Conservation (phyloP, 1,140 invertebrate species). For the Theocolax elegans region DNA sequence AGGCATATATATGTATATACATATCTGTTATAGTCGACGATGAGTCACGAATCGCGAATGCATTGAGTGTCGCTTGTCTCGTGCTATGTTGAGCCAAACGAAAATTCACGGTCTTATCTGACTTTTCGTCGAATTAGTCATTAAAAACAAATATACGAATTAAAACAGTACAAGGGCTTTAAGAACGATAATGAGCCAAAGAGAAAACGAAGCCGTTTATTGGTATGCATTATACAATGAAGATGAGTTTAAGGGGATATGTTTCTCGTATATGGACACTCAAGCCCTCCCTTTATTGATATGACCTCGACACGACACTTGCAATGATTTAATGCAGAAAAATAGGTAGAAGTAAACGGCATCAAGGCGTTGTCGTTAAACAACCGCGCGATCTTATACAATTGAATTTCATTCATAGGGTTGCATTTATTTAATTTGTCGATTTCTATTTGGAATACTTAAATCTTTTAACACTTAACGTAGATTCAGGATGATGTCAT, state of each 20-base stretch:
- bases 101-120: conserved; percentile 28
- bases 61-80: conserved; percentile 3
- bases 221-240: conserved; percentile 29
- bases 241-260: conserved; percentile 14
- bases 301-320: conserved; percentile 53
- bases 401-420: no score
- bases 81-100: neutral
- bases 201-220: conserved; percentile 23
- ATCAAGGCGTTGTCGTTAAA: no score
- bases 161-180: neutral
- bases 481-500: no score
- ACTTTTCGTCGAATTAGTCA: no score
- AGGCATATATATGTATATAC: neutral
- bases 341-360: conserved; percentile 35
- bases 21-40: neutral
- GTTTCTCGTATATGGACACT: neutral
- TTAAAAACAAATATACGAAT: neutral
- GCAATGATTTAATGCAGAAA: conserved; percentile 47
- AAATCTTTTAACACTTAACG: no score
- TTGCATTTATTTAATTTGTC: no score
- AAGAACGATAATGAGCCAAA: neutral
- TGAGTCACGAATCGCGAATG: conserved; percentile 48
- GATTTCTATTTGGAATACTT: no score
- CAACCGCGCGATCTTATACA: no score
- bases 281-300: conserved; percentile 46